Evolutionary conservation across 2,797 vertebrate genomes (phyloP).

Genomic region (Mionectes olivaceus): DNA sequence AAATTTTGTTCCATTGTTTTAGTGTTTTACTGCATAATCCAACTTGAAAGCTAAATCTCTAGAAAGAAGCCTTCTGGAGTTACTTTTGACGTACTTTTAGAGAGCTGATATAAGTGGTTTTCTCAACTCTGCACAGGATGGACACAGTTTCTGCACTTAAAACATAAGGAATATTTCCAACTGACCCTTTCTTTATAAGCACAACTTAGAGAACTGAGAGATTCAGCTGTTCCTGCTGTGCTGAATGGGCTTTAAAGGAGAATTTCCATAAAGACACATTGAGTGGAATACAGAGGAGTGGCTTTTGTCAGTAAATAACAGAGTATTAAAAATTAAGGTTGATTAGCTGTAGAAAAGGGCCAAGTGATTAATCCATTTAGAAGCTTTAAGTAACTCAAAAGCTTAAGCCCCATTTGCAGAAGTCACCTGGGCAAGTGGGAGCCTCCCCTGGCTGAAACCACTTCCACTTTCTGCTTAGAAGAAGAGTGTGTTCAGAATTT

Average conservation of each 20-base stretch:
- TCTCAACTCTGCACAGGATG: neutral
- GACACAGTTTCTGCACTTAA: neutral
- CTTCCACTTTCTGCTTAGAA: neutral
- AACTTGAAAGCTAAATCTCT: neutral
- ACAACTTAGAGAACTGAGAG: neutral
- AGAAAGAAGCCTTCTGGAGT: neutral
- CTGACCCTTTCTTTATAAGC: neutral
- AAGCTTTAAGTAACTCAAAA: conserved; percentile 27
- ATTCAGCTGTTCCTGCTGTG: neutral
- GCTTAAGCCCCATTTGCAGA: neutral
- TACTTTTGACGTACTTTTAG: neutral
- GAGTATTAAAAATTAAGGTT: neutral
- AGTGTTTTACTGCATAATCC: neutral
- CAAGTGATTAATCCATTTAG: conserved; percentile 33
- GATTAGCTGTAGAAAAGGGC: neutral
- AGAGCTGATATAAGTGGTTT: neutral
- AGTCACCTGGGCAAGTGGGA: neutral
- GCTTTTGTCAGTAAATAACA: conserved; percentile 20
- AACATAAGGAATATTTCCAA: neutral
- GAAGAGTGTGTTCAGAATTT: neutral
- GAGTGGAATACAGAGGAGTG: neutral
- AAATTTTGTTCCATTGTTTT: neutral
- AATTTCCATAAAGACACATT: neutral
- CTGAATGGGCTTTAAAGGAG: neutral
- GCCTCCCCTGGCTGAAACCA: neutral